Conservation (phyloP, 2,113 vertebrate genomes). For the Muntiacus muntjak region DNA sequence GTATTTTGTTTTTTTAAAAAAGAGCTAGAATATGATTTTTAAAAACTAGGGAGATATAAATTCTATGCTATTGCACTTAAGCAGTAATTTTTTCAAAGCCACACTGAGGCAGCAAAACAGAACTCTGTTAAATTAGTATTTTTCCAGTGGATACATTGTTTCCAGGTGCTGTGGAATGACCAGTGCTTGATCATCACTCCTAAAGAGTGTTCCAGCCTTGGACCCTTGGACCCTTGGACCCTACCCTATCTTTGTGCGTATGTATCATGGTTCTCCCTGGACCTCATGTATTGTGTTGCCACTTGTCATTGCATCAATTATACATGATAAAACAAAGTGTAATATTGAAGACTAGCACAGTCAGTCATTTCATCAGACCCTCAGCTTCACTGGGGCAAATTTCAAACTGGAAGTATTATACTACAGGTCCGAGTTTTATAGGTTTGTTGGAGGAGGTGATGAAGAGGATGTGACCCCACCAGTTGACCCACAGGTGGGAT, state of each 20-base stretch:
- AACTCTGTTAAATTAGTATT: background rate
- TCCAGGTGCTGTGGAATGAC: background rate
- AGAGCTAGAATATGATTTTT: constrained; percentile 7
- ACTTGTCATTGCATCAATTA: background rate
- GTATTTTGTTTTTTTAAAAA: background rate
- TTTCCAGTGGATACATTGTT: background rate
- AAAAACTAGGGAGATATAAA: constrained; percentile 14
- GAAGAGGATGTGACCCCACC: background rate
- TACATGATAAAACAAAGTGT: background rate
- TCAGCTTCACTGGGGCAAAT: background rate
- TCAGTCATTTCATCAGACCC: background rate
- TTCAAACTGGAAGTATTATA: background rate
- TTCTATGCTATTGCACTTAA: background rate
- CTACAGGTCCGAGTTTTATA: background rate
- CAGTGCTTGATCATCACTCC: background rate
- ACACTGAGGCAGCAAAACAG: background rate
- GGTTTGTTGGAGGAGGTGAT: background rate
- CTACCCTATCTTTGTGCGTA: background rate
- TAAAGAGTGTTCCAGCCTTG: background rate
- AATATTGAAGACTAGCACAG: background rate
- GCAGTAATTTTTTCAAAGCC: background rate
- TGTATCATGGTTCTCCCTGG: background rate
- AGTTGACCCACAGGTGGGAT: background rate
- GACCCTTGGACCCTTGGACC: rapidly evolving
- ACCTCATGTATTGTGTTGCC: background rate